These are phyloP conservation scores for Condylura cristata DNA, from an alignment of 2,113 vertebrate species.

Conservation along the genomic window DNA sequence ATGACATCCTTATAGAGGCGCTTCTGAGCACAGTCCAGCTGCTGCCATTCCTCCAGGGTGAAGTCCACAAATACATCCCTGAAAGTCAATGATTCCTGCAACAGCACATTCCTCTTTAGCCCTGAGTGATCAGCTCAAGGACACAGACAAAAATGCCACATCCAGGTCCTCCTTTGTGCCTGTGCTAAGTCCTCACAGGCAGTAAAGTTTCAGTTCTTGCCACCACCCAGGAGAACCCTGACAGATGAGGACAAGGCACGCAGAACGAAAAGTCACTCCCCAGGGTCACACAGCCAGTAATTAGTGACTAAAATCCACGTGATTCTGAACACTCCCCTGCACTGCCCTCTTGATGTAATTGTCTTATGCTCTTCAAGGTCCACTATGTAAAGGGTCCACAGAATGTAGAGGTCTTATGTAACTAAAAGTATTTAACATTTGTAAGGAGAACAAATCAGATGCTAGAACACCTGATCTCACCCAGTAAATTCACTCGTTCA, in stretches of 20 bases:
- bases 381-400: background rate
- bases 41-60: constrained; percentile 45
- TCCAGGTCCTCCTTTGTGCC: background rate
- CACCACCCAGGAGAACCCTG: background rate
- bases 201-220: background rate
- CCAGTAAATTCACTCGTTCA: constrained; percentile 1
- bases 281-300: background rate
- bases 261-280: background rate
- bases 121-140: background rate
- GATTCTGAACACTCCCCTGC: background rate
- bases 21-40: constrained; percentile 40
- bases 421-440: too few relatives aligned
- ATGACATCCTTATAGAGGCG: constrained; percentile 41
- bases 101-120: background rate
- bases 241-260: background rate
- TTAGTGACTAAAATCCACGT: background rate
- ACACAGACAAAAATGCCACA: background rate
- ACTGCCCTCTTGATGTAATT: background rate
- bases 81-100: constrained; percentile 54
- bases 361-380: background rate
- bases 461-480: constrained; percentile 4
- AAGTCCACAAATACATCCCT: constrained; percentile 49
- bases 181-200: background rate
- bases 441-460: background rate
- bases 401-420: background rate